Percentiles rank a stretch among this genome's conserved stretches.
Conservation (phyloP, 2,113 vertebrate genomes). For the Choloepus hoffmanni region DNA sequence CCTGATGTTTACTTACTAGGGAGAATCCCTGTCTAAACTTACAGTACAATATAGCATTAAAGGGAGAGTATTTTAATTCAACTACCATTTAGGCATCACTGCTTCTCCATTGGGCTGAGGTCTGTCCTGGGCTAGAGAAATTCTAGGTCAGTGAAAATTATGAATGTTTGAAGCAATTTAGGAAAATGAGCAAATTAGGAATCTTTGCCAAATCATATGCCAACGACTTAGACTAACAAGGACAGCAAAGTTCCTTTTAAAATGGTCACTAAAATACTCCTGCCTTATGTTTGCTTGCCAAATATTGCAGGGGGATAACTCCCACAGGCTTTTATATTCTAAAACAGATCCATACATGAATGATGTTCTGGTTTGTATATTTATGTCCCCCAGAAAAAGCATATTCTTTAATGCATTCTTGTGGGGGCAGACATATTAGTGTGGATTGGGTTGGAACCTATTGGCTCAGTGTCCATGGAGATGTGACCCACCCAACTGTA, state of each 20-base stretch:
- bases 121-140: constrained; percentile 58
- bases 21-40: constrained; percentile 48
- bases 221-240: constrained; percentile 76
- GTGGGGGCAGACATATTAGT: too few species aligned
- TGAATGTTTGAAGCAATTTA: constrained; percentile 78
- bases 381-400: too few species aligned
- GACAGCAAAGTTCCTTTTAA: constrained; percentile 73
- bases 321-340: constrained; percentile 62
- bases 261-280: constrained; percentile 73
- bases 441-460: too few species aligned
- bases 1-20: constrained; percentile 60
- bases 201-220: constrained; percentile 74
- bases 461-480: too few species aligned
- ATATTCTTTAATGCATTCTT: too few species aligned
- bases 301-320: constrained; percentile 55
- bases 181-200: constrained; percentile 79
- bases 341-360: constrained; percentile 68
- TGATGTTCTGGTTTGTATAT: too few species aligned
- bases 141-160: constrained; percentile 83
- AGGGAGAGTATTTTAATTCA: constrained; percentile 59
- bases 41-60: constrained; percentile 49
- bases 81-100: constrained; percentile 23
- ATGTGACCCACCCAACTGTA: too few species aligned
- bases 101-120: constrained; percentile 55
- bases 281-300: constrained; percentile 49